Evolutionary conservation across 1,140 invertebrate genomes (phyloP).

Genomic region (Drosophila pandora): DNA sequence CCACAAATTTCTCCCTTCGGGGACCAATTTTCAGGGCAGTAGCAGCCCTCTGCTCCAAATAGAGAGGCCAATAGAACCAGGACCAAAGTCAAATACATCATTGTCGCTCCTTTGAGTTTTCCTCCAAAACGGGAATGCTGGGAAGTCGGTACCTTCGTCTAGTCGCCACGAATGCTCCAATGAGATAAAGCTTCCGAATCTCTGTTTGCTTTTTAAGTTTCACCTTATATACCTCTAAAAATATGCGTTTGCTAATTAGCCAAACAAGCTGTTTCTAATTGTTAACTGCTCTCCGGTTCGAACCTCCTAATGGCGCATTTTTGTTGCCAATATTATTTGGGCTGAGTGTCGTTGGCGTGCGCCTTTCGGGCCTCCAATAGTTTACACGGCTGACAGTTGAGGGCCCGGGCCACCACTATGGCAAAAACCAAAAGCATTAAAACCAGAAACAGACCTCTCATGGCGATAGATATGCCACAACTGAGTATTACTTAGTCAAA

Average conservation of each 20-base stretch:
- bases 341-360: slow-evolving; percentile 49
- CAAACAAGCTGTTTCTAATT: too few species aligned
- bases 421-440: slow-evolving; percentile 35
- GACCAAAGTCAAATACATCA: slow-evolving; percentile 63
- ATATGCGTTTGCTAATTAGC: slow-evolving; percentile 25
- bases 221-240: neutral
- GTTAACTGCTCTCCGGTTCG: too few species aligned
- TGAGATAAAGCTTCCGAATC: slow-evolving; percentile 49
- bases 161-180: slow-evolving; percentile 38
- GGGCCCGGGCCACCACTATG: slow-evolving; percentile 19
- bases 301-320: too few species aligned
- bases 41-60: slow-evolving; percentile 49
- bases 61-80: slow-evolving; percentile 34
- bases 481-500: slow-evolving; percentile 50
- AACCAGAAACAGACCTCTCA: slow-evolving; percentile 44
- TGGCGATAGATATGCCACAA: slow-evolving; percentile 52
- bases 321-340: too few species aligned
- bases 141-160: slow-evolving; percentile 1
- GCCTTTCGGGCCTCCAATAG: slow-evolving; percentile 64
- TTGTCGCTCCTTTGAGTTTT: slow-evolving; percentile 22
- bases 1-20: slow-evolving; percentile 65
- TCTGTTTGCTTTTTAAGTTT: slow-evolving; percentile 1
- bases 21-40: slow-evolving; percentile 66
- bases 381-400: slow-evolving; percentile 74
- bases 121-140: neutral